Percentiles rank a stretch among this genome's conserved stretches.
Evolutionary conservation across 2,113 vertebrate genomes (phyloP).

Genomic region (Terrapene triunguis): DNA sequence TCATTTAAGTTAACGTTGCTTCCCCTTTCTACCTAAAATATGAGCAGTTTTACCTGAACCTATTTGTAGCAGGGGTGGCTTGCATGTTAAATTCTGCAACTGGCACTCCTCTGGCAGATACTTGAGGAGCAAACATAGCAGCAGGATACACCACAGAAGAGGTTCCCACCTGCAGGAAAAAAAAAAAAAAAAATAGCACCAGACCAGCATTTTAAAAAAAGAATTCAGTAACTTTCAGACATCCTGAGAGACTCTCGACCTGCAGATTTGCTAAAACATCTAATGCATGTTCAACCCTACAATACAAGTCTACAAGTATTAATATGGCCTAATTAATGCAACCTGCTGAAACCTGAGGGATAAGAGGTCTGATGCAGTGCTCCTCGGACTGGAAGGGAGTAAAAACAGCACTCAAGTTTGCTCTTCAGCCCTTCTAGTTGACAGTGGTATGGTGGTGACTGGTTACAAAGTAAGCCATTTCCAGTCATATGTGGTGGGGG

Average conservation of each 20-base stretch:
- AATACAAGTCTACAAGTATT: not conserved
- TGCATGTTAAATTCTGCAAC: constrained; percentile 94
- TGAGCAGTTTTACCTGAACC: constrained; percentile 85
- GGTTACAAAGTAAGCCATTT: not conserved
- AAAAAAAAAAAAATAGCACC: not conserved
- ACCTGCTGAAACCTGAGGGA: not conserved
- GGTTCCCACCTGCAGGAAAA: constrained; percentile 88
- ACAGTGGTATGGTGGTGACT: not conserved
- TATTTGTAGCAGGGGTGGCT: constrained; percentile 85
- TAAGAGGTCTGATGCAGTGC: not conserved
- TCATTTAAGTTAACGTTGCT: not conserved
- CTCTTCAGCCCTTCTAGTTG: not conserved
- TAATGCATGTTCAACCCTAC: not conserved
- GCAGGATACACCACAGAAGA: constrained; percentile 96
- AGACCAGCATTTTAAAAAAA: not conserved
- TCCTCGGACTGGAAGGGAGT: not conserved
- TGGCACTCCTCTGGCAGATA: constrained; percentile 90
- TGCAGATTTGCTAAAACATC: not conserved
- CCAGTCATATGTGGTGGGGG: not conserved
- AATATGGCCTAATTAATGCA: not conserved
- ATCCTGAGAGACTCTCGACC: not conserved
- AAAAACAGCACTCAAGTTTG: not conserved
- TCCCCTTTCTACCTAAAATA: not conserved
- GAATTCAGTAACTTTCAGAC: not conserved
- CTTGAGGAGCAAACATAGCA: constrained; percentile 94